Conservation (phyloP, 2,797 vertebrate species). For the Pipistrellus pygmaeus region DNA sequence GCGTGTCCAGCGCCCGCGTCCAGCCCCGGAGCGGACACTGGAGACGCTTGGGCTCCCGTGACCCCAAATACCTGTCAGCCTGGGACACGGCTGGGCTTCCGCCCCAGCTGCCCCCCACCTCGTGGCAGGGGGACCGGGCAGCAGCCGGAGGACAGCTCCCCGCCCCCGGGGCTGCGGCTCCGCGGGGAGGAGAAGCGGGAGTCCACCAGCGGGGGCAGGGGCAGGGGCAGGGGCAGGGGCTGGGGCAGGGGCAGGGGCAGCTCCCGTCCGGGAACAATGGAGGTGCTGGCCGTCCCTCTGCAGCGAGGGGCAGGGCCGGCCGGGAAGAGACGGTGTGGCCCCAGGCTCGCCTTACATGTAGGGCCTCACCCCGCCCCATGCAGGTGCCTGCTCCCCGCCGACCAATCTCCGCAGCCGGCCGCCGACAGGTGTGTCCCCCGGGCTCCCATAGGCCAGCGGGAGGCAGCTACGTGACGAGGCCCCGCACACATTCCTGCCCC, state of each 20-base stretch:
- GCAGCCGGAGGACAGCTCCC: constrained; percentile 83
- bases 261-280: neutral
- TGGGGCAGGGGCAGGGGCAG: no score
- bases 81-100: neutral
- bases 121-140: constrained; percentile 13
- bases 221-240: constrained; percentile 1
- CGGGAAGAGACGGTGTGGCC: constrained; percentile 93
- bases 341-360: constrained; percentile 94
- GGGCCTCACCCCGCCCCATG: constrained; percentile 88
- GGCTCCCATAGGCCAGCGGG: constrained; percentile 86
- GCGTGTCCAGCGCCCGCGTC: neutral
- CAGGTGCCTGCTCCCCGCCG: constrained; percentile 89
- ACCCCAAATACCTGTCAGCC: constrained; percentile 74
- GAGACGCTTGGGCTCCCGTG: neutral
- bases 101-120: constrained; percentile 86
- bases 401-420: constrained; percentile 87
- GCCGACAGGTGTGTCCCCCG: constrained; percentile 91
- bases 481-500: constrained; percentile 72
- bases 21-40: neutral
- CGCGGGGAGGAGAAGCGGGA: neutral
- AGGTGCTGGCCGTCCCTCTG: constrained; percentile 79
- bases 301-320: neutral
- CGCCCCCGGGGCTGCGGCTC: neutral
- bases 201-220: constrained; percentile 23
- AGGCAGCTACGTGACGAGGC: constrained; percentile 78